phyloP scores from a whole-genome alignment of 2,888 invertebrate species.

The Tipula vernalis region DNA sequence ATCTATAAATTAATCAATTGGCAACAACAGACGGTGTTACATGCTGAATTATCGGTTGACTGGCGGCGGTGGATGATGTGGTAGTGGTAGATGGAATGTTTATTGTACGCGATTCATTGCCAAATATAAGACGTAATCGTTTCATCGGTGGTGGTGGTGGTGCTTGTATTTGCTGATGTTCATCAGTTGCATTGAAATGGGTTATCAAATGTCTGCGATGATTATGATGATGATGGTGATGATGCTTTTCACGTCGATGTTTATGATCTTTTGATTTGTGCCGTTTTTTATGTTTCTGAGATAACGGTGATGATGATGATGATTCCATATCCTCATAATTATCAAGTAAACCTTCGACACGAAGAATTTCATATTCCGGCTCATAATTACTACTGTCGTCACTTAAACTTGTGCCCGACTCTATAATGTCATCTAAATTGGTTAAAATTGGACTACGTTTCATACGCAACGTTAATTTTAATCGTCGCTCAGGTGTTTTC shows the following conservation, averaged over 20 bases:
- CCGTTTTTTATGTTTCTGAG: slow-evolving; percentile 40
- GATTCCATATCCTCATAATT: slow-evolving; percentile 18
- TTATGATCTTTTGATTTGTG: slow-evolving; percentile 42
- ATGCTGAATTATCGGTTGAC: neutral
- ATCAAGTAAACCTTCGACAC: slow-evolving; percentile 58
- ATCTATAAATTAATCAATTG: neutral
- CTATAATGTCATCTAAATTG: slow-evolving; percentile 62
- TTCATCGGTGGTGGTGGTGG: slow-evolving; percentile 66
- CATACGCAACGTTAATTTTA: slow-evolving; percentile 73
- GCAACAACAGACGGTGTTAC: neutral
- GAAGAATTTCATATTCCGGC: slow-evolving; percentile 73
- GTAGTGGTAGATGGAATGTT: slow-evolving; percentile 50
- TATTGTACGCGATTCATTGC: slow-evolving; percentile 80
- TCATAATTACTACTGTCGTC: slow-evolving; percentile 45
- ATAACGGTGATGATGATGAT: slow-evolving; percentile 20
- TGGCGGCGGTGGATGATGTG: slow-evolving; percentile 14
- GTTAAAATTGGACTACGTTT: slow-evolving; percentile 64
- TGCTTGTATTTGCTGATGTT: slow-evolving; percentile 35
- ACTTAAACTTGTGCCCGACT: slow-evolving; percentile 58
- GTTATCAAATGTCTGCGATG: slow-evolving; percentile 15
- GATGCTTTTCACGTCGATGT: slow-evolving; percentile 16
- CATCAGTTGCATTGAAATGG: neutral
- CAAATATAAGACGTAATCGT: slow-evolving; percentile 73
- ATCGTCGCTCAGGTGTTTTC: slow-evolving; percentile 37
- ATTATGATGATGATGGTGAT: slow-evolving; percentile 16